Evolutionary conservation across 1,140 invertebrate genomes (phyloP).

Genomic region (Pentalonia nigronervosa): DNA sequence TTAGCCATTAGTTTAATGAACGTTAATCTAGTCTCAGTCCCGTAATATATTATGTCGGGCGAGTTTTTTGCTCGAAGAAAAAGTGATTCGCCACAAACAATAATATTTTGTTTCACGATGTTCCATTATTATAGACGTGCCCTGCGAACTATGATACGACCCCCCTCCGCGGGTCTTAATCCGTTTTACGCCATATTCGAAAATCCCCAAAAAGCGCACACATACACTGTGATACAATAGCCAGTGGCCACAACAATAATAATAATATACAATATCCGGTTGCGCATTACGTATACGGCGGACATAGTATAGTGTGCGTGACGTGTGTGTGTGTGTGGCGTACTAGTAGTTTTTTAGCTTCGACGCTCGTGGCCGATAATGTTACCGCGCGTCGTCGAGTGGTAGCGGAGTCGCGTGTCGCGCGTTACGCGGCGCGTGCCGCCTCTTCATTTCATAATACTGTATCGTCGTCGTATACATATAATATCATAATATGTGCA

Average conservation of each 20-base stretch:
- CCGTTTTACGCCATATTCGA: not conserved
- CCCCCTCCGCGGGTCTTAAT: not conserved
- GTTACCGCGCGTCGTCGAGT: not conserved
- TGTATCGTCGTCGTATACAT: not conserved
- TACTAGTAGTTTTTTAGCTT: not conserved
- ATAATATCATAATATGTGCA: not conserved
- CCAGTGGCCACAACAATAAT: not conserved
- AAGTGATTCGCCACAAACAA: not conserved
- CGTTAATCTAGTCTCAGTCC: no score
- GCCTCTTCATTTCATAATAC: not conserved
- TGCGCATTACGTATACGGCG: not conserved
- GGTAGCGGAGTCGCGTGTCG: conserved; percentile 15
- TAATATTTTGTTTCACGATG: no score
- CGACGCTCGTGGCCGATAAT: conserved; percentile 4
- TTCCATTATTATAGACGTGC: no score
- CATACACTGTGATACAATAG: not conserved
- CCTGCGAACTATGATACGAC: not conserved
- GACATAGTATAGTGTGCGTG: no score
- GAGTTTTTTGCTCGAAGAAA: not conserved
- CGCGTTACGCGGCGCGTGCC: conserved; percentile 44
- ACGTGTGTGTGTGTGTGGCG: not conserved
- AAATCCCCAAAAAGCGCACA: not conserved
- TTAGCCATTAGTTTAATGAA: no score
- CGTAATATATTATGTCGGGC: no score
- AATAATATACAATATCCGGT: not conserved